These are phyloP conservation scores for Neoscelio sp. DNA, from an alignment of 2,888 invertebrate species.

Conservation along the genomic window DNA sequence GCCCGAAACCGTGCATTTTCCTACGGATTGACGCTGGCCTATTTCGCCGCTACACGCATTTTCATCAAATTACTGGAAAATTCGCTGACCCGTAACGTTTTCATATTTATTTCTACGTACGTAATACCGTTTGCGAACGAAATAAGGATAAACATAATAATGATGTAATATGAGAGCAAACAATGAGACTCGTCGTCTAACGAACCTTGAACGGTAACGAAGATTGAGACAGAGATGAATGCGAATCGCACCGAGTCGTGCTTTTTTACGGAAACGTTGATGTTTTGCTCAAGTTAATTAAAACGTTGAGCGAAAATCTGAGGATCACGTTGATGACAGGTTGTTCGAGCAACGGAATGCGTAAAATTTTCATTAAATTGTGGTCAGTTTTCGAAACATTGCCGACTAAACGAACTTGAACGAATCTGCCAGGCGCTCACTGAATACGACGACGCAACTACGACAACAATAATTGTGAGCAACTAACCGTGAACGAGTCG, in stretches of 20 bases:
- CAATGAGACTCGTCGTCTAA: neutral
- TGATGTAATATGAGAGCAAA: constrained; percentile 15
- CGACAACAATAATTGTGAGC: constrained; percentile 76
- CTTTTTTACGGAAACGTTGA: neutral
- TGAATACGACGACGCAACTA: constrained; percentile 68
- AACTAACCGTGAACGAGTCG: constrained; percentile 75
- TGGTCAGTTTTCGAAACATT: constrained; percentile 76
- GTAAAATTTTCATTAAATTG: constrained; percentile 74
- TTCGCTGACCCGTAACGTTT: constrained; percentile 69
- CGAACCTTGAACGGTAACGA: constrained; percentile 28
- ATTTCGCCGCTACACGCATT: constrained; percentile 17
- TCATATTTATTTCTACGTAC: constrained; percentile 26
- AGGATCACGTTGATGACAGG: constrained; percentile 71
- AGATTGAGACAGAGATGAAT: neutral
- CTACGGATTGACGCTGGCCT: constrained; percentile 28
- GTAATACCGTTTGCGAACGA: neutral
- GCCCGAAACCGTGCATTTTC: constrained; percentile 27
- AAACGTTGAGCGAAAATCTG: neutral
- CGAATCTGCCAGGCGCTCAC: constrained; percentile 47
- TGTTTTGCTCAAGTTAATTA: constrained; percentile 14
- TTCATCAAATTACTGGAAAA: constrained; percentile 50
- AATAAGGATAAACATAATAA: constrained; percentile 9
- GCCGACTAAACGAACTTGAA: constrained; percentile 69
- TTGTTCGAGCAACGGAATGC: constrained; percentile 56
- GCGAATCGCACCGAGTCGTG: neutral